phyloP scores from a whole-genome alignment of 2,888 invertebrate genomes.

The Thyatira batis region DNA sequence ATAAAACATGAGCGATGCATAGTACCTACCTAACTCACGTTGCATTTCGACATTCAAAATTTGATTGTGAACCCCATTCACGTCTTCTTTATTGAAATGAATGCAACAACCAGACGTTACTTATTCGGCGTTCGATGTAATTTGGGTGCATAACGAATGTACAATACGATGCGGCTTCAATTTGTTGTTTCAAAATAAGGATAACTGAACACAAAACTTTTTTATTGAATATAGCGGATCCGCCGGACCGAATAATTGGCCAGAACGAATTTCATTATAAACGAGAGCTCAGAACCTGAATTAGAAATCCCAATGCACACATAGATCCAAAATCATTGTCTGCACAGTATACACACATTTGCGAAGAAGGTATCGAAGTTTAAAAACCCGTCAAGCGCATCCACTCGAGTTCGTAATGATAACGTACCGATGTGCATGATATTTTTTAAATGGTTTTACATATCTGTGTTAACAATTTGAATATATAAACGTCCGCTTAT shows the following conservation, averaged over 20 bases:
- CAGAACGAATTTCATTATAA: background rate
- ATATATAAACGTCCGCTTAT: constrained; percentile 22
- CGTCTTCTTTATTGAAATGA: constrained; percentile 20
- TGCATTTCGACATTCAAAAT: constrained; percentile 20
- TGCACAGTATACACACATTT: background rate
- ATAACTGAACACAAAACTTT: background rate
- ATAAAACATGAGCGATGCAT: constrained; percentile 8
- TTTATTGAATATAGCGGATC: background rate
- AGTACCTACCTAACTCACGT: constrained; percentile 6
- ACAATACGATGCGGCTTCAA: background rate
- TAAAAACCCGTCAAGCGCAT: background rate
- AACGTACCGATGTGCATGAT: background rate
- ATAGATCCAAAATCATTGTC: background rate
- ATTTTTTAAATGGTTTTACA: constrained; percentile 1
- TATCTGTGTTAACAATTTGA: constrained; percentile 4
- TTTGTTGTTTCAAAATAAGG: constrained; percentile 3
- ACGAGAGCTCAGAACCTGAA: background rate
- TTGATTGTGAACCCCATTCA: constrained; percentile 27
- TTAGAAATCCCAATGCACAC: background rate
- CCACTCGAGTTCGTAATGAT: background rate
- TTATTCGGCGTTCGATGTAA: constrained; percentile 17
- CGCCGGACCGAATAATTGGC: background rate
- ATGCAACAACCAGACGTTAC: constrained; percentile 17
- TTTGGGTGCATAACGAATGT: constrained; percentile 3
- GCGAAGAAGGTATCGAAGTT: background rate